Percentiles rank a stretch among this genome's conserved stretches.
phyloP scores from a whole-genome alignment of 2,888 invertebrate genomes.

The Opisthograptis luteolata region DNA sequence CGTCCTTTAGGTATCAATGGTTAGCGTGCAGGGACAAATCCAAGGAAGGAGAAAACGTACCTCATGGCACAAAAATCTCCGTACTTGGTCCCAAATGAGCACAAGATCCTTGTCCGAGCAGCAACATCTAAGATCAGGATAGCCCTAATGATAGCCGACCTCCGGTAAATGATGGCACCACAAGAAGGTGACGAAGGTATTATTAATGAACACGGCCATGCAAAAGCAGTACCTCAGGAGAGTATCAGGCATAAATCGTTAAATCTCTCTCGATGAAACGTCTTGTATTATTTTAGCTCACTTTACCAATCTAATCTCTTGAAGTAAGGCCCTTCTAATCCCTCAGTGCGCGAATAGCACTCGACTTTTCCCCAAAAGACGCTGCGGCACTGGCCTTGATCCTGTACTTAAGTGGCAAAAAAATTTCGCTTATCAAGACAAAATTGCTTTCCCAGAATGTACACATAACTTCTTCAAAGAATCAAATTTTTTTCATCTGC shows the following conservation, averaged over 20 bases:
- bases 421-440: conserved; percentile 26
- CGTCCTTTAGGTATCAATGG: no score
- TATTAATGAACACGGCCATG: not conserved
- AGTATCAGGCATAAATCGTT: conserved; percentile 4
- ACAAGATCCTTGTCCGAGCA: no score
- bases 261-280: conserved; percentile 5
- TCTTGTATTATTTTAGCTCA: conserved; percentile 15
- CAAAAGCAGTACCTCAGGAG: not conserved
- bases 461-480: conserved; percentile 37
- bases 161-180: not conserved
- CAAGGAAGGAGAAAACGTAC: no score
- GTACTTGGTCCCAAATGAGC: no score
- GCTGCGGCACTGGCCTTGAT: conserved; percentile 17
- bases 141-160: no score
- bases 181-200: no score
- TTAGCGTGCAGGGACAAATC: no score
- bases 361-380: conserved; percentile 22
- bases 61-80: no score
- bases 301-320: conserved; percentile 26
- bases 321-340: conserved; percentile 31
- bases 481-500: conserved; percentile 40
- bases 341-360: conserved; percentile 11
- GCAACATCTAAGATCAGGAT: no score
- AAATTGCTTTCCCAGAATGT: conserved; percentile 42
- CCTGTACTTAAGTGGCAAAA: conserved; percentile 21